Conservation (phyloP, 2,113 vertebrate species). For the Machaerirhynchus nigripectus region DNA sequence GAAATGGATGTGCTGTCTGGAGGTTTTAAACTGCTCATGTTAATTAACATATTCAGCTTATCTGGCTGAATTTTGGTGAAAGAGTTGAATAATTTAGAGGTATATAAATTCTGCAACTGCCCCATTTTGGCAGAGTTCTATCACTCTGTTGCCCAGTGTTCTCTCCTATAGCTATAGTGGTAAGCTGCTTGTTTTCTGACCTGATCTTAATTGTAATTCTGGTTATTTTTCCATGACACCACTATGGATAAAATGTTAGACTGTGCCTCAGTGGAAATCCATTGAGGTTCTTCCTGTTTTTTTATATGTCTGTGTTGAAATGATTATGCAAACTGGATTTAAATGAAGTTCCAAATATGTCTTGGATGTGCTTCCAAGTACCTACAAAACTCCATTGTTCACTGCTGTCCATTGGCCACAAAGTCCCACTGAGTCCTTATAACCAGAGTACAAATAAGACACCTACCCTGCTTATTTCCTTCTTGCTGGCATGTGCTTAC, state of each 20-base stretch:
- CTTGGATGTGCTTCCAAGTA: neutral
- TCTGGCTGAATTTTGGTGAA: neutral
- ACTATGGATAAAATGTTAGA: neutral
- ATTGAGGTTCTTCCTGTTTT: neutral
- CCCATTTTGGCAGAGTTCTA: neutral
- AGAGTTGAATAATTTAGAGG: neutral
- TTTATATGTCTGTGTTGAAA: neutral
- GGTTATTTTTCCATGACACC: neutral
- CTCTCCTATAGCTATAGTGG: neutral
- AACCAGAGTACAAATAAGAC: rapidly evolving
- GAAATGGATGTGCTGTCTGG: neutral
- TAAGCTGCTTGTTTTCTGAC: neutral
- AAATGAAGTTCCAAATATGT: neutral
- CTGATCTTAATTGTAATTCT: neutral
- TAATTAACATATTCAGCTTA: neutral
- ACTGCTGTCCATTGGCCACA: no score
- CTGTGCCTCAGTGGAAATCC: neutral
- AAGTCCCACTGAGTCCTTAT: neutral
- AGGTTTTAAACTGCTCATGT: neutral
- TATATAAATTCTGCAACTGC: neutral
- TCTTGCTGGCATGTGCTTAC: neutral
- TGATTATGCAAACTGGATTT: neutral
- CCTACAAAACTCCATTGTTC: neutral
- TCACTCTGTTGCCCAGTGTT: neutral
- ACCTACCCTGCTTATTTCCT: neutral